These are phyloP conservation scores for Megathymus violae DNA, from an alignment of 1,140 invertebrate species.

Conservation along the genomic window DNA sequence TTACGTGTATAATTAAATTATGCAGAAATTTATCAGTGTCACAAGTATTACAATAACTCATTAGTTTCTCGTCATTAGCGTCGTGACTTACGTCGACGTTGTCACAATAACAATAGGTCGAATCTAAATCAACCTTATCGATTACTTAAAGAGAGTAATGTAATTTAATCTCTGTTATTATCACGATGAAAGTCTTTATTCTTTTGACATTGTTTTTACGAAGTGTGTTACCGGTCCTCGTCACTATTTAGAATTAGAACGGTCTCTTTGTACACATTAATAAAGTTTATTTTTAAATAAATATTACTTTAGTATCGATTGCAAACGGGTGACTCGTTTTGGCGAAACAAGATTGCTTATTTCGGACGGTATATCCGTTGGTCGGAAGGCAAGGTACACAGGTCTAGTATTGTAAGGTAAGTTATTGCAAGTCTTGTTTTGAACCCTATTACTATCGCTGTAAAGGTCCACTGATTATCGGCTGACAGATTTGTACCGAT, in stretches of 20 bases:
- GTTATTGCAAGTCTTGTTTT: not conserved
- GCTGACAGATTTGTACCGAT: not conserved
- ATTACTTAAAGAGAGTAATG: not conserved
- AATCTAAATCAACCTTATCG: not conserved
- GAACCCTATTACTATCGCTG: not conserved
- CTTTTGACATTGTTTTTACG: constrained; percentile 20
- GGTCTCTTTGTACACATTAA: not conserved
- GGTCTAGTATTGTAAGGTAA: constrained; percentile 9
- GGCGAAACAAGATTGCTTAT: constrained; percentile 30
- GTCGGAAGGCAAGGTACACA: constrained; percentile 10
- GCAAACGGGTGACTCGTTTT: constrained; percentile 14
- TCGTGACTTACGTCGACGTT: too few relatives aligned
- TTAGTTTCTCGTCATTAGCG: too few relatives aligned
- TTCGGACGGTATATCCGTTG: constrained; percentile 18
- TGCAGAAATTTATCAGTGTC: too few relatives aligned
- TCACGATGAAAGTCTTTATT: constrained; percentile 5
- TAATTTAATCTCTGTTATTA: not conserved
- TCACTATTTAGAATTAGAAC: not conserved
- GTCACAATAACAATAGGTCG: not conserved
- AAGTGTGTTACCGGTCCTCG: not conserved
- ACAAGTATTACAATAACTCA: too few relatives aligned
- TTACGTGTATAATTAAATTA: too few relatives aligned
- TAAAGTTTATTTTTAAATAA: not conserved
- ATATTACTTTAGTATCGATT: constrained; percentile 7
- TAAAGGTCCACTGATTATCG: not conserved